Percentiles rank a stretch among this genome's conserved stretches.
phyloP scores from a whole-genome alignment of 2,888 invertebrate species.

The Aquatica leii region DNA sequence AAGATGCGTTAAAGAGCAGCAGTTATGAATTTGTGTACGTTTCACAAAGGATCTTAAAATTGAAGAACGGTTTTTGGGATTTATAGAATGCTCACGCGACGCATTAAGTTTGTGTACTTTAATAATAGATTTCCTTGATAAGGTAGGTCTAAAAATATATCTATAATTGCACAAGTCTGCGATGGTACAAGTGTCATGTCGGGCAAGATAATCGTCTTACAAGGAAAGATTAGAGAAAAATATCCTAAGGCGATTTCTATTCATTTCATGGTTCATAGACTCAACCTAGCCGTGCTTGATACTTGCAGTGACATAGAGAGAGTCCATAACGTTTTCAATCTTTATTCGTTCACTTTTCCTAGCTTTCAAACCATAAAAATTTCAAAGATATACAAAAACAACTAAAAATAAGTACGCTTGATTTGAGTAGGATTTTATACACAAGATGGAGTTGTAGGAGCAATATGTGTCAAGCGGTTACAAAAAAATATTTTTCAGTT shows the following conservation, averaged over 20 bases:
- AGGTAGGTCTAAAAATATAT: slow-evolving; percentile 4
- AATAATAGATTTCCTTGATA: too few relatives aligned
- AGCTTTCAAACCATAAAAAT: too few relatives aligned
- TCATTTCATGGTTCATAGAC: slow-evolving; percentile 11
- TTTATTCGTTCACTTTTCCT: too few relatives aligned
- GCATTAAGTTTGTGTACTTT: slow-evolving; percentile 3
- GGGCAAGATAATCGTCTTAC: not conserved
- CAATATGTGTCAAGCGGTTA: too few relatives aligned
- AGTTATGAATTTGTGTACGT: slow-evolving; percentile 7
- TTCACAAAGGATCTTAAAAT: slow-evolving; percentile 2
- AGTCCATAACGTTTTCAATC: too few relatives aligned
- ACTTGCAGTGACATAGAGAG: too few relatives aligned
- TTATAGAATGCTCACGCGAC: slow-evolving; percentile 8
- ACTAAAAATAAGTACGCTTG: too few relatives aligned
- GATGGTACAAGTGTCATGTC: slow-evolving; percentile 12
- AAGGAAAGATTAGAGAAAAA: slow-evolving; percentile 7
- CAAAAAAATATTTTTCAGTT: too few relatives aligned
- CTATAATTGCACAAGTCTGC: slow-evolving; percentile 3
- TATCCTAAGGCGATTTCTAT: slow-evolving; percentile 7
- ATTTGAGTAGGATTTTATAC: too few relatives aligned
- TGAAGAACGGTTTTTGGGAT: slow-evolving; percentile 11
- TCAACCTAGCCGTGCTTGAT: too few relatives aligned
- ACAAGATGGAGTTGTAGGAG: too few relatives aligned
- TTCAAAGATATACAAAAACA: too few relatives aligned
- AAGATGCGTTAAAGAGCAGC: slow-evolving; percentile 3